Evolutionary conservation across 2,888 invertebrate genomes (phyloP), one percentile per base, ranked within the genome.

Genomic region (Dasysyrphus tricinctus): DNA sequence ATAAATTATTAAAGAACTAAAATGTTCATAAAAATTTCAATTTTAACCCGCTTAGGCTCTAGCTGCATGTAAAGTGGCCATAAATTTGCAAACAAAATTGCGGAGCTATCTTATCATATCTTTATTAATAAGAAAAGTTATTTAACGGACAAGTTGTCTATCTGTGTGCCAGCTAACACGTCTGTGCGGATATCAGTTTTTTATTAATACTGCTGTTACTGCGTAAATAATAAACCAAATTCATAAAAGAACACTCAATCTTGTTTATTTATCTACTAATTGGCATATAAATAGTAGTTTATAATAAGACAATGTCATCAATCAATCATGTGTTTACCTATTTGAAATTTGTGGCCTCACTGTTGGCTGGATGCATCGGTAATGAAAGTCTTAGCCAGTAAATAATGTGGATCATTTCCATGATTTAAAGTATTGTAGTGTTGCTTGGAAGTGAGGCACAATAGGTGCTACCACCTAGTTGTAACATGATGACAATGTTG

Each of bases 371-470:
- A n/a, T 73, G 51, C 51, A 63, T 59, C 24, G 69, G 16, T 34
- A 77, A 85, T 74, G 80, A 85, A 77, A 80, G 85, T 63, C 4
- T 14, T 69, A 56, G 59, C 69, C 80, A 63, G 63, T 77, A 39
- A 85, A 78, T 63, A 70, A 85, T 80, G 69, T 78, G 16, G 85
- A 80, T 39, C 77, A 85, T 77, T 73, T 69, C 61, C 63, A 61
- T 70, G 69, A 70, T 77, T 73, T 19, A 51, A 32, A 14, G 39
- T 24, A 61, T 42, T 69, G 49, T 16, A 24, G 32, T n/a, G 34
- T 54, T 80, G 57, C 37, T 19, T 32, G 47, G 44, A 49, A 54
- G 57, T 61, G 65, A 67, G 37, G 42, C 56, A 56, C 63, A 56
- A 56, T 80, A 49, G 44, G 9, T 29, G 49, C 69, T 39, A 65